Base-by-base conservation (phyloP, 2,797 vertebrate genomes). In the Parauchenoglanis ngamensis region DNA sequence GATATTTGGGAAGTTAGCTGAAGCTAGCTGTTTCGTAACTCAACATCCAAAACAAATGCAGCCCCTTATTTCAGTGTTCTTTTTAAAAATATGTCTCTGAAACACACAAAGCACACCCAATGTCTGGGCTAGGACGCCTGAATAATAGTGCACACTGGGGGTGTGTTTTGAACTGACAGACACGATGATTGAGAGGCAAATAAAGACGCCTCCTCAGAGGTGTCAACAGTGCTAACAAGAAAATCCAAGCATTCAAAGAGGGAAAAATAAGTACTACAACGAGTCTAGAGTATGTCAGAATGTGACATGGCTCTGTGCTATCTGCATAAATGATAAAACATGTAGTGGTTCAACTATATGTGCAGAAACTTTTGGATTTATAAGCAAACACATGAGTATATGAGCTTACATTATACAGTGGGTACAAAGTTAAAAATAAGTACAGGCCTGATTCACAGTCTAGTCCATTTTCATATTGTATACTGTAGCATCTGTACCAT, bases 101-200 rank as follows among this genome's bases (percentile, higher is more conserved):
- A 83, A 49, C 80, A 28, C 59, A 82, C 28, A 35, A 35, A 35
- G 57, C 21, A 46, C 79, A 59, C 23, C 10, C 54, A 11, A 65
- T 21, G 61, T 49, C 25, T 49, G 44, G 80, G 23, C 44, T 83
- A n/a, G 46, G 10, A 52, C 2, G 80, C 0, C 46, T 19, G 25
- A 83, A 83, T 81, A 44, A 46, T 81, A 63, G 78, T n/a, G 78
- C 25, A 10, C 44, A 28, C 10, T 67, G 61, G 61, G 61, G 61
- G 61, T 31, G 80, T 82, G 80, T 67, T 67, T 52, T 52, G 25
- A 83, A 83, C 25, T 49, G 80, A 52, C 44, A 67, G 44, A 44
- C 15, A 52, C 65, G 67, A 67, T 83, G 44, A 83, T 52, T 67
- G 80, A 83, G 15, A 52, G 80, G 44, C 46, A 67, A 83, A 83